Base-by-base conservation (phyloP, 2,888 invertebrate genomes). In the Machimus atricapillus region DNA sequence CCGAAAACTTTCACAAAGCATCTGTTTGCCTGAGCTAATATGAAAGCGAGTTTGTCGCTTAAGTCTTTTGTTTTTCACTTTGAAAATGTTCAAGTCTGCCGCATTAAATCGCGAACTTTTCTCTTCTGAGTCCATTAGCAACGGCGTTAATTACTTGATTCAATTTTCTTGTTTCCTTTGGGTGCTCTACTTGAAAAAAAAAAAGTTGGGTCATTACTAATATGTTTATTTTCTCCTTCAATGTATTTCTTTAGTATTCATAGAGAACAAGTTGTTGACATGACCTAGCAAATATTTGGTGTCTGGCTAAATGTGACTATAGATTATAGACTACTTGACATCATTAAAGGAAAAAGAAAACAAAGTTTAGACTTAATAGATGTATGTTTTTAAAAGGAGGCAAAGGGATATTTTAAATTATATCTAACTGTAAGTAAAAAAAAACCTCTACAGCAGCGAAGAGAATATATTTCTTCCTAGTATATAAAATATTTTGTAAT, bases 11-110 rank as follows among this genome's bases (percentile, higher is more conserved):
- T 66, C 66, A 23, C 66, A 27, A 66, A 27, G 8, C 27, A 19
- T 27, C 66, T 27, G n/a, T 2, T 52, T 16, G 7, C 52, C 7
- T 77, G 9, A 52, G 52, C n/a, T 52, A 52, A 52, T 52, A 52
- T n/a, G 52, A 66, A 66, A 66, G n/a, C 27, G 58, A 82, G 82
- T 82, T 82, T 58, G 34, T 27, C 82, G 82, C 82, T 82, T 82
- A 82, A 82, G 27, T 82, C 82, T 82, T 82, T 82, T 34, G 82
- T 82, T 82, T 31, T 34, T 46, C 19, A 3, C 40, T n/a, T 43
- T 40, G 19, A 43, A 37, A 9, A 8, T 40, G 37, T 43, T 14
- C 78, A 78, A 78, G 40, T 23, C 1, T 46, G 23, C 8, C 19
- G n/a, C n/a, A 6, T 37, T 19, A 78, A 78, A 78, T 78, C 19